Conservation (phyloP, 2,113 vertebrate genomes). For the Cricetomys ansorgei region DNA sequence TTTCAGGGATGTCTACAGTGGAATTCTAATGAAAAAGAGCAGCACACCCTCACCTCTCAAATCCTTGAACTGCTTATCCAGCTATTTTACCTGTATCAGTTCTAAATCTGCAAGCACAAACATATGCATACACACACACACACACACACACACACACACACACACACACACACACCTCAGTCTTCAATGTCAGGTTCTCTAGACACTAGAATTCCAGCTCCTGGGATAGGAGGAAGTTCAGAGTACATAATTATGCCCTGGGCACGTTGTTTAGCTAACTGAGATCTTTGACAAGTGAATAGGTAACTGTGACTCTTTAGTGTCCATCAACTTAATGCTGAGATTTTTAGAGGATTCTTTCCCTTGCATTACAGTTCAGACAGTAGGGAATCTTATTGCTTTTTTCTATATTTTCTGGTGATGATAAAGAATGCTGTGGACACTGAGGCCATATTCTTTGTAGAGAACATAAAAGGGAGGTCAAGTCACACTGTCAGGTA, state of each 20-base stretch:
- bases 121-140: neutral
- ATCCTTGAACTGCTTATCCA: neutral
- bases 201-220: neutral
- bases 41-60: neutral
- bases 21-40: neutral
- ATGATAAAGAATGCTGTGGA: neutral
- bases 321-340: neutral
- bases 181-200: neutral
- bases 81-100: neutral
- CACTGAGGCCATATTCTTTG: conserved; percentile 1
- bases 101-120: neutral
- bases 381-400: neutral
- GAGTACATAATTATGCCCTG: neutral
- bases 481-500: neutral
- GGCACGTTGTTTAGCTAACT: neutral
- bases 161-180: neutral
- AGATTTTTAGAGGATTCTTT: neutral
- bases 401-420: conserved; percentile 12
- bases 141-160: neutral
- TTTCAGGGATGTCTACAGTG: neutral
- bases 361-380: neutral
- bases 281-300: neutral
- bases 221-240: neutral
- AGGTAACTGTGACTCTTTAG: neutral
- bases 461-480: conserved; percentile 15